Evolutionary conservation across 1,140 invertebrate species (phyloP).

Genomic region (Zaprionus nigranus): DNA sequence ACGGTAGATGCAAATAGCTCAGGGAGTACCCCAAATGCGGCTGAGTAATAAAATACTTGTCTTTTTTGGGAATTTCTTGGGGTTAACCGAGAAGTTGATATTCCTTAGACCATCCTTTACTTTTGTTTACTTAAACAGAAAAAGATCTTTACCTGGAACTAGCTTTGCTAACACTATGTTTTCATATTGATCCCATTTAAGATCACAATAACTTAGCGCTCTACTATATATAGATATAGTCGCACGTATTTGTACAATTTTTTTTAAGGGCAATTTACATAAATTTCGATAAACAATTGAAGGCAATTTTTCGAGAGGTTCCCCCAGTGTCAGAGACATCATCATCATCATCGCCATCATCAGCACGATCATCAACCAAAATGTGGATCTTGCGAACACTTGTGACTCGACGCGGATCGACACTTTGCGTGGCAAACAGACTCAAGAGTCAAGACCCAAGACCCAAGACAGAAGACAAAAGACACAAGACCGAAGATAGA

Average conservation of each 20-base stretch:
- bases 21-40: not conserved
- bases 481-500: not conserved
- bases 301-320: not conserved
- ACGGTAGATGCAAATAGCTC: not conserved
- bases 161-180: no score
- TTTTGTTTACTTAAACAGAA: no score
- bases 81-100: not conserved
- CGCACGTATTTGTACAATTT: constrained; percentile 18
- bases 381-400: constrained; percentile 21
- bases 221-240: constrained; percentile 51
- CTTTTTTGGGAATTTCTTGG: not conserved
- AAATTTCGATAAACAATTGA: constrained; percentile 53
- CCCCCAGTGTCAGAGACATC: not conserved
- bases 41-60: not conserved
- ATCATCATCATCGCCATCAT: constrained; percentile 15
- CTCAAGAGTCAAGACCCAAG: not conserved
- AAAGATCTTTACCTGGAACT: no score
- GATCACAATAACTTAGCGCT: not conserved
- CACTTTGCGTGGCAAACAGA: constrained; percentile 13
- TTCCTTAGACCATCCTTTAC: no score
- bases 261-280: constrained; percentile 37
- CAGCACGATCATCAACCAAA: constrained; percentile 24
- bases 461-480: not conserved
- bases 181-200: constrained; percentile 4
- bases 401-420: constrained; percentile 18